These are phyloP conservation scores for Chaetorhynchus papuensis DNA, from an alignment of 2,113 vertebrate species.

Conservation along the genomic window DNA sequence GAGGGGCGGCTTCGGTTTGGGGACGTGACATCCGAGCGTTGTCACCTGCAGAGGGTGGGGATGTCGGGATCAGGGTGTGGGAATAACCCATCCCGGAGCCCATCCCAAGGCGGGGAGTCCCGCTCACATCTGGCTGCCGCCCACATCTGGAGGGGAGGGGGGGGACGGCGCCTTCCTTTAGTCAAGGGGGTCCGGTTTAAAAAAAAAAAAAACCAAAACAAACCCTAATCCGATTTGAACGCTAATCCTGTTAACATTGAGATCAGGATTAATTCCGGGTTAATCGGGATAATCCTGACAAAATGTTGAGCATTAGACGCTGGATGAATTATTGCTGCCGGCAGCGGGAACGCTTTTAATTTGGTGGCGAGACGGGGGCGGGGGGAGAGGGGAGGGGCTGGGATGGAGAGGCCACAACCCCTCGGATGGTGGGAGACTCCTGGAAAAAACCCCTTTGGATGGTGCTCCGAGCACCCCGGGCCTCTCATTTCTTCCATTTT, in stretches of 20 bases:
- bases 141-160: constrained; percentile 15
- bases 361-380: not conserved
- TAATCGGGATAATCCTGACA: constrained; percentile 72
- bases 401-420: not conserved
- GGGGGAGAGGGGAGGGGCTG: not conserved
- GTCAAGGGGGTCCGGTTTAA: constrained; percentile 24
- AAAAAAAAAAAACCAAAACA: too few species aligned
- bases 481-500: not conserved
- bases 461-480: not conserved
- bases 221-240: constrained; percentile 50
- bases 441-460: not conserved
- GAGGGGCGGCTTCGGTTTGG: not conserved
- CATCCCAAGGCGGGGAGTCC: rapidly evolving
- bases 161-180: not conserved
- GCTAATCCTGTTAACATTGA: constrained; percentile 65
- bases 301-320: constrained; percentile 38
- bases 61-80: rapidly evolving
- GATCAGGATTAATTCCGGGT: constrained; percentile 62
- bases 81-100: not conserved
- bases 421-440: not conserved
- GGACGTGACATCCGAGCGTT: rapidly evolving
- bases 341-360: not conserved
- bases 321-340: constrained; percentile 30
- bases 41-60: not conserved
- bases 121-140: not conserved